These are phyloP conservation scores for Dascyllus trimaculatus DNA, from an alignment of 2,113 vertebrate species.

Conservation along the genomic window DNA sequence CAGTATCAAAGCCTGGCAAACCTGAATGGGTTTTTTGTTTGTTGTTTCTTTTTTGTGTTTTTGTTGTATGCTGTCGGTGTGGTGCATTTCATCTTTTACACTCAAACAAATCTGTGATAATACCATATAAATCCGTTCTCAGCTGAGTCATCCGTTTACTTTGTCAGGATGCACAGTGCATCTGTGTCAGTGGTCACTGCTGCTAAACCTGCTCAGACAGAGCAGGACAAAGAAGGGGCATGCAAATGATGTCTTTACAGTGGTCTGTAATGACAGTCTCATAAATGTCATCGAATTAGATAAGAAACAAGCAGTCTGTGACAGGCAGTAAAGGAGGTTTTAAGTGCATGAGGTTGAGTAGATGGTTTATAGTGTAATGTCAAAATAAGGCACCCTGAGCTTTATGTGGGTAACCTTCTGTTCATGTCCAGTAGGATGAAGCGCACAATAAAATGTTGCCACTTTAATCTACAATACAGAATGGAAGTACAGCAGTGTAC, in stretches of 20 bases:
- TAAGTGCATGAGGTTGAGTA: conserved; percentile 30
- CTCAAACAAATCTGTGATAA: conserved; percentile 5
- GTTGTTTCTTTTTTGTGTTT: not conserved
- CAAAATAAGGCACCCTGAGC: conserved; percentile 1
- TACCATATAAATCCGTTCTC: not conserved
- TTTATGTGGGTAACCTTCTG: conserved; percentile 29
- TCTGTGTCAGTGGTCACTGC: conserved; percentile 4
- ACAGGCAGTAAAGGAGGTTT: conserved; percentile 13
- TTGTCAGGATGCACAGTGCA: conserved; percentile 13
- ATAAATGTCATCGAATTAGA: conserved; percentile 45
- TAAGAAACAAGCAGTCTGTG: conserved; percentile 5
- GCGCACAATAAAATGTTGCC: conserved; percentile 18
- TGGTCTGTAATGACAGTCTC: conserved; percentile 18
- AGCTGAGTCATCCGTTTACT: conserved; percentile 31
- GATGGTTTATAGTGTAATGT: conserved; percentile 17
- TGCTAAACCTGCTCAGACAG: conserved; percentile 13
- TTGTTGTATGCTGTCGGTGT: conserved; percentile 4
- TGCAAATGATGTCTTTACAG: conserved; percentile 49
- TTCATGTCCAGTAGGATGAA: conserved; percentile 3
- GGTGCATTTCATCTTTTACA: not conserved
- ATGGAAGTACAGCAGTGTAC: not conserved
- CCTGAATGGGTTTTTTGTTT: not conserved
- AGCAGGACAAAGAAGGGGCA: conserved; percentile 15
- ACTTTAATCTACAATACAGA: conserved; percentile 1
- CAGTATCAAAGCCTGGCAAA: too few species aligned